A percentile compares a stretch with the other conserved stretches of the same genome.
Conservation (phyloP, 1,140 invertebrate genomes). For the Daktulosphaira vitifoliae region DNA sequence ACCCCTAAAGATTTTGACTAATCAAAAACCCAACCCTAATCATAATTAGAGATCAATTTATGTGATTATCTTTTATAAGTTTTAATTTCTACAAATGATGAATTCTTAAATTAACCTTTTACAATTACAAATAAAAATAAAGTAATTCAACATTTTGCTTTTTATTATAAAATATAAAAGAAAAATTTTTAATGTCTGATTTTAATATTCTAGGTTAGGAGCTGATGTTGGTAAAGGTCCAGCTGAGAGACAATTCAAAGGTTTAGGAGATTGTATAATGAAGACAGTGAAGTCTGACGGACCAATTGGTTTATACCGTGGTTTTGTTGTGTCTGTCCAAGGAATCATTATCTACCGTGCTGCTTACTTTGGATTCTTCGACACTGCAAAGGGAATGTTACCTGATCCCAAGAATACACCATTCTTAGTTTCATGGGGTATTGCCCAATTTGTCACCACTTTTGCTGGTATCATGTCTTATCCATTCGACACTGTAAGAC, state of each 20-base stretch:
- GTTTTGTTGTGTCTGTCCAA: conserved; percentile 83
- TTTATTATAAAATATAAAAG: too few species aligned
- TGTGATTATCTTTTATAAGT: too few species aligned
- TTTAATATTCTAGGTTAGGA: conserved; percentile 53
- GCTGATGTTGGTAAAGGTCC: conserved; percentile 70
- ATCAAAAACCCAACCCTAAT: too few species aligned
- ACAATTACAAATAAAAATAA: too few species aligned
- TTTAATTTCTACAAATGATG: too few species aligned
- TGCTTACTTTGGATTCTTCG: conserved; percentile 87
- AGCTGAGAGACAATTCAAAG: conserved; percentile 68
- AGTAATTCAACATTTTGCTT: too few species aligned
- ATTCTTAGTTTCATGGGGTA: conserved; percentile 66
- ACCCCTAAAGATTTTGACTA: too few species aligned
- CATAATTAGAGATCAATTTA: too few species aligned
- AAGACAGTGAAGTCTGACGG: conserved; percentile 82
- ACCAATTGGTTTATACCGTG: conserved; percentile 72
- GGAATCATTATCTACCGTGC: conserved; percentile 81
- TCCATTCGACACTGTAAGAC: conserved; percentile 81
- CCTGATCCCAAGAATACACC: conserved; percentile 73
- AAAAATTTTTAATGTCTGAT: background rate
- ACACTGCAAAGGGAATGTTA: conserved; percentile 81
- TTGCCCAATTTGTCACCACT: conserved; percentile 74
- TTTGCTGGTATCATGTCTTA: conserved; percentile 72
- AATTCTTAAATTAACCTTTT: too few species aligned
- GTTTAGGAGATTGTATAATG: conserved; percentile 68